Conservation (phyloP, 2,888 invertebrate genomes). For the Philereme vetulata region DNA sequence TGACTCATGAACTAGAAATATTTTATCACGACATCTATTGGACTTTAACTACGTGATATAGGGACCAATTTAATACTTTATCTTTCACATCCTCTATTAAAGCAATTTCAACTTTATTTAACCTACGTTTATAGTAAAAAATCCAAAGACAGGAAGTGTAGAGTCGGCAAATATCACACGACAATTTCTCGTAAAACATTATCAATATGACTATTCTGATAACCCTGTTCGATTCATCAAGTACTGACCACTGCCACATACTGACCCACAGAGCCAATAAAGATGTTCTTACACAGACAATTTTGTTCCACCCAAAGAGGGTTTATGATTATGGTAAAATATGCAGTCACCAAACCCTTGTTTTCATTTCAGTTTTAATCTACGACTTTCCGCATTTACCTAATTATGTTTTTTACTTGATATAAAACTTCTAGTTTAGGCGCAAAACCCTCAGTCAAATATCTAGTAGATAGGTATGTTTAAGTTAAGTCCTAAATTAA, state of each 20-base stretch:
- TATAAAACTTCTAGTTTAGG: too few relatives aligned
- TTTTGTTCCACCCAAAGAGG: too few relatives aligned
- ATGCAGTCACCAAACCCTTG: too few relatives aligned
- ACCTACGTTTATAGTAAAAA: background rate
- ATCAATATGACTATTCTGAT: slow-evolving; percentile 43
- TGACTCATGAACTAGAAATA: slow-evolving; percentile 47
- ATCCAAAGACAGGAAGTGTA: slow-evolving; percentile 8
- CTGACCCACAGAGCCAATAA: slow-evolving; percentile 52
- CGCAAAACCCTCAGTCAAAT: too few relatives aligned
- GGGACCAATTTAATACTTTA: slow-evolving; percentile 21
- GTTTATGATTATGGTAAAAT: too few relatives aligned
- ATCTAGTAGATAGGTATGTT: too few relatives aligned
- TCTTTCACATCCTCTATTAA: background rate
- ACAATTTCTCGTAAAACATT: slow-evolving; percentile 36
- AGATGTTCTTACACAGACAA: slow-evolving; percentile 2
- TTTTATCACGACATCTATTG: slow-evolving; percentile 48
- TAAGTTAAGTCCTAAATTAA: too few relatives aligned
- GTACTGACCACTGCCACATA: slow-evolving; percentile 17
- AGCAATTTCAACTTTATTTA: slow-evolving; percentile 3
- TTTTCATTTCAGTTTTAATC: too few relatives aligned
- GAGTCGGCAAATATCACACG: slow-evolving; percentile 48
- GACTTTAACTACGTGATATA: slow-evolving; percentile 46
- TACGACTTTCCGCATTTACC: too few relatives aligned
- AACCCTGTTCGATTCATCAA: slow-evolving; percentile 46
- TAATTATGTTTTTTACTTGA: too few relatives aligned